Evolutionary conservation across 2,797 vertebrate species (phyloP), one percentile per base, ranked within the genome.

Genomic region (Danio tinwini): DNA sequence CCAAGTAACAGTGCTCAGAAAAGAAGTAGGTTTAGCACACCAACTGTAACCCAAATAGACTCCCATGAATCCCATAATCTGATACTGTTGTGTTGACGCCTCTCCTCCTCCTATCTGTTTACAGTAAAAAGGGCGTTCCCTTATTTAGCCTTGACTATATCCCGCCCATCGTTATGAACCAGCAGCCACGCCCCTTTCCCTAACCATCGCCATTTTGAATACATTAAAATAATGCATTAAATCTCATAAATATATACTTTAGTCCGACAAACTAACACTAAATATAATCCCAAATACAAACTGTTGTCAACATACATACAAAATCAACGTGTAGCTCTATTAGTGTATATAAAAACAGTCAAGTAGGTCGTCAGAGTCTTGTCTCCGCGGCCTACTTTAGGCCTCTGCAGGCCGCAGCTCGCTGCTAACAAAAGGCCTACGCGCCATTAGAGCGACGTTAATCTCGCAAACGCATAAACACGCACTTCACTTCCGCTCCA

Each of bases 401-500:
- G 83, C 83, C 83, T 82, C 13, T 13, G 47, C 16, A 82, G 83
- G 83, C 83, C 83, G 42, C 67, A 84, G 77, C 83, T 82, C 81
- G 16, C 2, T 69, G 80, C 79, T 82, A 78, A 76, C 83, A 76
- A 80, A 80, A 85, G 87, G 82, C 82, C 82, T 80, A 40, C 52
- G 19, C 21, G 37, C 62, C 42, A 62, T 16, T 19, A n/a, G 58
- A 56, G 62, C 39, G 10, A 5, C 42, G 74, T 12, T 78, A 71
- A 71, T 80, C 50, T 19, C 21, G 14, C 42, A 75, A 71, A 76
- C 17, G 13, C 3, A 61, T 21, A 50, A 80, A 71, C 52, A 8
- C 10, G 9, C 1, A 45, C 47, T 14, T 37, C 19, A 37, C 50
- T 55, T 64, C 6, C 37, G 10, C 16, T 68, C 44, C 1, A 49